Conservation (phyloP, 1,140 invertebrate species). For the Vollenhovia emeryi region DNA sequence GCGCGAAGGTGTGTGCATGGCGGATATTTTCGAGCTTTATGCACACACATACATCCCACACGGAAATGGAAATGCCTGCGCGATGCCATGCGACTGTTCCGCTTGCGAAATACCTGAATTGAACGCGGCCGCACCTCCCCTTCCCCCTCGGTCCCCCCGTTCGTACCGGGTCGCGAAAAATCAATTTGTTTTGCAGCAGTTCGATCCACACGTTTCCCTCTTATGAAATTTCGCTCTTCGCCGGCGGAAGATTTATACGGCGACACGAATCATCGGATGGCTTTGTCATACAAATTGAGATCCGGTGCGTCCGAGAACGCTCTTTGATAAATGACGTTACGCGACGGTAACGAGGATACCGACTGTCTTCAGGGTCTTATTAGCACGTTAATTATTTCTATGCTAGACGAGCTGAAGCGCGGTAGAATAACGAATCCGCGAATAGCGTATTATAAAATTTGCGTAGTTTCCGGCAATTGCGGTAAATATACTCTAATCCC, state of each 20-base stretch:
- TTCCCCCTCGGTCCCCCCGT: background rate
- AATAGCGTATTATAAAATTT: background rate
- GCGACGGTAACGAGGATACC: constrained; percentile 7
- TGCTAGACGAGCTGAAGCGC: background rate
- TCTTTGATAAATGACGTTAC: constrained; percentile 1
- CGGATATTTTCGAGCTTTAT: constrained; percentile 27
- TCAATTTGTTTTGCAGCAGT: constrained; percentile 56
- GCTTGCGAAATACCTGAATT: constrained; percentile 41
- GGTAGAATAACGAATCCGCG: too few species aligned
- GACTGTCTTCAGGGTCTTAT: constrained; percentile 18
- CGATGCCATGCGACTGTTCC: constrained; percentile 48
- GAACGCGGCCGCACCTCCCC: constrained; percentile 7
- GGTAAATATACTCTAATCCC: background rate
- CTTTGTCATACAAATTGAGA: constrained; percentile 55
- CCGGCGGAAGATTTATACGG: constrained; percentile 37
- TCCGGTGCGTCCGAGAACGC: background rate
- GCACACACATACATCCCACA: background rate
- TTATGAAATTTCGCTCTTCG: constrained; percentile 39
- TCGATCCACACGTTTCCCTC: constrained; percentile 45
- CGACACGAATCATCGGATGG: constrained; percentile 26
- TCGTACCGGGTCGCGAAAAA: constrained; percentile 3
- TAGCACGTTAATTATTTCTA: background rate
- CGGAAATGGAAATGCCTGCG: constrained; percentile 63
- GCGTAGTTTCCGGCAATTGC: too few species aligned
- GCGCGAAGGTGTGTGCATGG: constrained; percentile 13